Base-by-base conservation (phyloP, 2,113 vertebrate genomes). In the Sigmodon hispidus region DNA sequence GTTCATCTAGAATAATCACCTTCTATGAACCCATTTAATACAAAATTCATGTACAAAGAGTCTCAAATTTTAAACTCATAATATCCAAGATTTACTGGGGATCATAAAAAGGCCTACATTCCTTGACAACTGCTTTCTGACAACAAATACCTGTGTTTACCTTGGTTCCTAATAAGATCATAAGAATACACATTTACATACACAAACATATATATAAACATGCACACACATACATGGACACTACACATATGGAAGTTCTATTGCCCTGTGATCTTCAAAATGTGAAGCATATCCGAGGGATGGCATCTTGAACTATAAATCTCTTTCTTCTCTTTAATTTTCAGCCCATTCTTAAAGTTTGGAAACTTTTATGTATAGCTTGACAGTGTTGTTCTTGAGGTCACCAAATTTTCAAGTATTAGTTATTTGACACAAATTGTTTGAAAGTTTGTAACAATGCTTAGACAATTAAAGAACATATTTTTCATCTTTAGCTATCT, bases 351-450 rank as follows among this genome's bases (percentile, higher is more conserved):
- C 29, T 73, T 81, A 94, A 80, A 75, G 84, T 50, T 75, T 81
- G 61, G 34, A 67, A 81, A 57, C 12, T 80, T 1, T 92, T n/a
- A 45, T 63, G 36, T 22, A 57, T 40, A 29, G 90, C 43, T 93
- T 8, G 15, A 57, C 11, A 36, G 72, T 55, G 15, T 65, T 83
- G 55, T 5, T 26, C 36, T 55, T 55, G 7, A 17, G 2, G 55
- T 5, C 43, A 50, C 9, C 16, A 52, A 80, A 52, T 40, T 77
- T n/a, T 87, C 16, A 63, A 85, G 21, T 50, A 91, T 67, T 59
- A 83, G 86, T 75, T 93, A 81, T 65, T 86, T 69, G 73, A 43
- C 61, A 50, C 26, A 88, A 89, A 91, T 85, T 65, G 40, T 77
- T 16, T 77, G 45, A 3, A 84, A 87, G 69, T 72, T 83, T 87